Evolutionary conservation across 2,888 invertebrate species (phyloP), one percentile per base, ranked within the genome.

Genomic region (Cephus spinipes): DNA sequence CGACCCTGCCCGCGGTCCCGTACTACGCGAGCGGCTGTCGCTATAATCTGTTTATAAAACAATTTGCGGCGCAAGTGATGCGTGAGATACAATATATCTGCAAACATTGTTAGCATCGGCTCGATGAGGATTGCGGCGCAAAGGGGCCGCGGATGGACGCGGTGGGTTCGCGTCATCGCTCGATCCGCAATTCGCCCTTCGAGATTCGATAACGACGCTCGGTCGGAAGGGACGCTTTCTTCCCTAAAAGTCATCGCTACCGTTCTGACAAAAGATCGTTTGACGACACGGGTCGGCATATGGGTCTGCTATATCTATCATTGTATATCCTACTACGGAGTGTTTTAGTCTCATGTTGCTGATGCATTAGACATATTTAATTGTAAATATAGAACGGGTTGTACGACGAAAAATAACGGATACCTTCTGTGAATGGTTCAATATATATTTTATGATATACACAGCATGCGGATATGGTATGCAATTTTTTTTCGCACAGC

Each of bases 21-120:
- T 92, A 93, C 93, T 87, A 91, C 87, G 89, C 92, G 90, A 91
- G 92, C 92, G 92, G 91, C 91, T 90, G 92, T 92, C 91, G 93
- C 93, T 93, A 94, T 95, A 95, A 95, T 95, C 95, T 95, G 94
- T 94, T 95, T 95, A 95, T 94, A 94, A 94, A 94, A 95, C 95
- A 95, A 95, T 95, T 95, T 95, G 95, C 94, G 93, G 93, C 93
- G 93, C 93, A 93, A 93, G 92, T 94, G 95, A 94, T 94, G 95
- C 95, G 94, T 94, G 94, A 91, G 91, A 91, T 90, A 90, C 91
- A 91, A 91, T 91, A 91, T 91, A 91, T 91, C 91, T 90, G 88
- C 91, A 91, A 91, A 91, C 91, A 91, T 91, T 91, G 91, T 91
- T 91, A 91, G 89, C 91, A 91, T 91, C 91, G 90, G 89, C 90